phyloP scores from a whole-genome alignment of 2,888 invertebrate genomes.

The Orthosia gracilis region DNA sequence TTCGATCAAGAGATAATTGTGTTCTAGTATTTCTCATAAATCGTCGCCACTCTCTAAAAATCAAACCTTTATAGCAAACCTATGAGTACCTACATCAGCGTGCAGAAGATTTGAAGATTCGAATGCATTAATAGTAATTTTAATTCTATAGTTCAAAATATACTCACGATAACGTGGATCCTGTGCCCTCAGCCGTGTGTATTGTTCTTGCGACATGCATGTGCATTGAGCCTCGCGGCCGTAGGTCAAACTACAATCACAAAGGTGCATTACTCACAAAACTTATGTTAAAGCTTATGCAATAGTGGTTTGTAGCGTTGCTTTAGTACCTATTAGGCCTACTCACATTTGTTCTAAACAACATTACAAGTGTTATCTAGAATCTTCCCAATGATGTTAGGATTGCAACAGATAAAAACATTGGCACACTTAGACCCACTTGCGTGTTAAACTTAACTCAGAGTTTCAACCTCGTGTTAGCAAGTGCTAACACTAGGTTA shows the following conservation, averaged over 20 bases:
- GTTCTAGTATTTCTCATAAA: neutral
- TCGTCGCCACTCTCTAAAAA: neutral
- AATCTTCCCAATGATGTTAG: neutral
- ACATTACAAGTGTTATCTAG: neutral
- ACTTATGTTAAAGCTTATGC: slow-evolving; percentile 11
- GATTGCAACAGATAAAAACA: neutral
- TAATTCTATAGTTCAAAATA: neutral
- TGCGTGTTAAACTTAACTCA: no score
- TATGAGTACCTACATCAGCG: no score
- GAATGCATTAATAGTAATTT: neutral
- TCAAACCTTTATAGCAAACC: no score
- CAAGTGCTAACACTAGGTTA: no score
- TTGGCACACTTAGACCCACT: neutral
- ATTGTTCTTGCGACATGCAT: slow-evolving; percentile 98
- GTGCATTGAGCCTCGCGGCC: slow-evolving; percentile 97
- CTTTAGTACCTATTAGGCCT: neutral
- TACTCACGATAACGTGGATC: slow-evolving; percentile 94
- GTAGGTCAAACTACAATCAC: slow-evolving; percentile 81
- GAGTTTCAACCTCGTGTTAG: no score
- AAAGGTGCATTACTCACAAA: slow-evolving; percentile 55
- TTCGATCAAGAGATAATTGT: neutral
- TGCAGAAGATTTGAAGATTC: no score
- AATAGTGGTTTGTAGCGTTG: slow-evolving; percentile 1
- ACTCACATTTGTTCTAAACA: neutral
- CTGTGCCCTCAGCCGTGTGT: slow-evolving; percentile 95